Evolutionary conservation across 2,113 vertebrate genomes (phyloP), one percentile per base, ranked within the genome.

Genomic region (Mormoops blainvillei): DNA sequence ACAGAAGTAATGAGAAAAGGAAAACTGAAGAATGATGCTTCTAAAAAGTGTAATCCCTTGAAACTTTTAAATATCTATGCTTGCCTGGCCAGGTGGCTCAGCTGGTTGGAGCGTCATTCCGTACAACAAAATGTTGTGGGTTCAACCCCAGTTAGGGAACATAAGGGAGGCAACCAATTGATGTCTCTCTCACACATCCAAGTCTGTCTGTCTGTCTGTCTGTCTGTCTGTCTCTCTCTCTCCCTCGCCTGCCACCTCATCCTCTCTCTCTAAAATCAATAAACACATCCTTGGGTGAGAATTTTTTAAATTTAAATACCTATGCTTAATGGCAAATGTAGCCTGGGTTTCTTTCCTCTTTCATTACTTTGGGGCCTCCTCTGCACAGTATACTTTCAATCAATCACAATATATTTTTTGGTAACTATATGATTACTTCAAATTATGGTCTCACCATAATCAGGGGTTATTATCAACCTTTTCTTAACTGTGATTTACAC

Each of bases 401-500:
- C 68, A 90, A 94, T 2, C 78, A 84, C 41, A 50, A n/a, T 92
- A 81, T 90, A 78, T 96, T 95, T 97, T 91, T 97, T 97, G 94
- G 95, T 97, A 70, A 0, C 86, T 96, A 96, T 81, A 76, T 88
- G 94, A 96, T 97, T 48, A 41, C 92, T 98, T 98, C 89, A 90
- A 67, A 96, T 94, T 91, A 96, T 97, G 94, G 94, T 98, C 97
- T 97, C 96, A 91, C 96, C 95, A 97, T 98, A 97, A 98, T 98
- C 98, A 98, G 94, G 70, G 92, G 94, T 78, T 86, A 68, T 94
- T 98, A 96, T 97, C 98, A 97, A 94, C 94, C 87, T 96, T 98
- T 97, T 97, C 97, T 98, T 98, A 98, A 82, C 52, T 94, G 67
- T 96, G 92, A 97, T 98, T 98, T 98, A 95, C 93, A 96, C 28